phyloP scores from a whole-genome alignment of 2,113 vertebrate genomes.

The Hippocampus guttulatus region DNA sequence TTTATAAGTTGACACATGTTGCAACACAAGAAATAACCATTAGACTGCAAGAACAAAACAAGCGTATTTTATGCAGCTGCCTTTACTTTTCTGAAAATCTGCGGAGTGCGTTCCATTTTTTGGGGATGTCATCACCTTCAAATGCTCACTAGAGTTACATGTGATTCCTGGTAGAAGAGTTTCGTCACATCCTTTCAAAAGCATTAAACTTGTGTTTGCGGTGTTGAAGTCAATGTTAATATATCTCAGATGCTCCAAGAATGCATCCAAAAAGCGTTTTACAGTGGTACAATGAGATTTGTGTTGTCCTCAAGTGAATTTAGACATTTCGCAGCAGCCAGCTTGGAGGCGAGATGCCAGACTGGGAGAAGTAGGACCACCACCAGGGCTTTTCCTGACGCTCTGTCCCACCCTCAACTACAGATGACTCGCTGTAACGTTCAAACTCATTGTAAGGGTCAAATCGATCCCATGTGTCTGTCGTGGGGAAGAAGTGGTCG shows the following conservation, averaged over 20 bases:
- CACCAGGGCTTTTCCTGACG: constrained; percentile 88
- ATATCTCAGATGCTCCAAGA: constrained; percentile 10
- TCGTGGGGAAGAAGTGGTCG: constrained; percentile 64
- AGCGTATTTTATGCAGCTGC: constrained; percentile 15
- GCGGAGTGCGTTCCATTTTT: constrained; percentile 7
- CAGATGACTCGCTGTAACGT: constrained; percentile 51
- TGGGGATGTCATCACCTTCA: constrained; percentile 2
- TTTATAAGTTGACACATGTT: not conserved
- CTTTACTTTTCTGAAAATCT: constrained; percentile 1
- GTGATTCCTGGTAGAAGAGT: not conserved
- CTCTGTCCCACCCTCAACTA: constrained; percentile 49
- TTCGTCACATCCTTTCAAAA: constrained; percentile 12
- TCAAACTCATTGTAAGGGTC: constrained; percentile 78
- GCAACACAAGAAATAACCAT: not conserved
- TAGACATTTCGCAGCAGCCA: constrained; percentile 86
- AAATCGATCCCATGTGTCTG: constrained; percentile 63
- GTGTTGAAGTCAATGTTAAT: constrained; percentile 20
- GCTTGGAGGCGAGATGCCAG: constrained; percentile 77
- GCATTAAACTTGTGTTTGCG: constrained; percentile 10
- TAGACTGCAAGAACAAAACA: not conserved
- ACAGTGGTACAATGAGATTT: constrained; percentile 5
- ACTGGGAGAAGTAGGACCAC: constrained; percentile 91
- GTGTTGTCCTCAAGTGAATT: constrained; percentile 1
- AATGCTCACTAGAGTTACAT: constrained; percentile 14
- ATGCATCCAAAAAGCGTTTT: not conserved